Conservation (phyloP, 2,888 invertebrate genomes). For the Eupithecia centaureata region DNA sequence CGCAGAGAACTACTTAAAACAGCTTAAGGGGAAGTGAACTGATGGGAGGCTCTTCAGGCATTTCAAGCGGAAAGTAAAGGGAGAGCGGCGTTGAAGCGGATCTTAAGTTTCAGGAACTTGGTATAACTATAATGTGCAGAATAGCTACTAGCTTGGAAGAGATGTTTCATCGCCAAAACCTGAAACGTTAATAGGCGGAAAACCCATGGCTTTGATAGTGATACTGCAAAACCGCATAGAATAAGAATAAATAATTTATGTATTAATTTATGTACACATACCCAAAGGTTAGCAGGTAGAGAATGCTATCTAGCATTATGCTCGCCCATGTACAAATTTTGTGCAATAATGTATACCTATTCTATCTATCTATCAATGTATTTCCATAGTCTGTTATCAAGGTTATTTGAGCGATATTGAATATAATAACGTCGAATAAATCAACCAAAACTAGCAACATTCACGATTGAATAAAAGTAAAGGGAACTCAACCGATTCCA, state of each 20-base stretch:
- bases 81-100: background rate
- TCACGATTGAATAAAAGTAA: background rate
- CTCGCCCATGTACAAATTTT: too few species aligned
- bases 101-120: background rate
- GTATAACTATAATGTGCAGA: too few species aligned
- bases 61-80: background rate
- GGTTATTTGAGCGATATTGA: background rate
- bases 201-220: background rate
- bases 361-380: too few species aligned
- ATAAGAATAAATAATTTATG: too few species aligned
- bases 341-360: too few species aligned
- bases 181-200: background rate
- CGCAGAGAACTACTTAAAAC: background rate
- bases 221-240: too few species aligned
- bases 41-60: too few species aligned
- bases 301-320: too few species aligned
- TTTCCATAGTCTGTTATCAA: too few species aligned
- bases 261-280: too few species aligned
- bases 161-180: background rate
- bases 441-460: background rate
- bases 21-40: background rate
- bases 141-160: background rate
- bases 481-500: slow-evolving; percentile 29
- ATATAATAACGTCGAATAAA: background rate
- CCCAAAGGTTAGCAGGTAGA: too few species aligned